A percentile compares a stretch with the other conserved stretches of the same genome.
Conservation (phyloP, 2,797 vertebrate species). For the Chiroxiphia lanceolata region DNA sequence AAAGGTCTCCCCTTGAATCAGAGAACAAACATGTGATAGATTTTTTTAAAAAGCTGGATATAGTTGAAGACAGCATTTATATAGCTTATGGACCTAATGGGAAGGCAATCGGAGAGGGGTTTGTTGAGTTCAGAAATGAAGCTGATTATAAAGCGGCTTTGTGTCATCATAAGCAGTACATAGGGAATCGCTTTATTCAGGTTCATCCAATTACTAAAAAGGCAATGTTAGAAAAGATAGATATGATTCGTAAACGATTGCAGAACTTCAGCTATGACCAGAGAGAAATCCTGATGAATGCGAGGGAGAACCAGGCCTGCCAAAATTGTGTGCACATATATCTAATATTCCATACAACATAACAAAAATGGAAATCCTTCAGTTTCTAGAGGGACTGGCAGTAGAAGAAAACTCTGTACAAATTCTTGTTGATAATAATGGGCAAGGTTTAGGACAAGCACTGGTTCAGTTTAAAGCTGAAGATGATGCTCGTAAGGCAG, state of each 20-base stretch:
- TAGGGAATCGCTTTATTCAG: slow-evolving; percentile 97
- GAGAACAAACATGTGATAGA: slow-evolving; percentile 97
- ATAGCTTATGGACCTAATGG: slow-evolving; percentile 97
- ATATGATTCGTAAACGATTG: slow-evolving; percentile 90
- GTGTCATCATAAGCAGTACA: slow-evolving; percentile 96
- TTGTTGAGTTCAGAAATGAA: slow-evolving; percentile 94
- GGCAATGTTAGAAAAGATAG: slow-evolving; percentile 97
- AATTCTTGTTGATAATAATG: slow-evolving; percentile 90
- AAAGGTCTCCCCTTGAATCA: slow-evolving; percentile 96
- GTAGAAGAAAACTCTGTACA: slow-evolving; percentile 92
- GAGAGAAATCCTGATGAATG: slow-evolving; percentile 84
- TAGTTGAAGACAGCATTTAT: slow-evolving; percentile 96
- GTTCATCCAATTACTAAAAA: slow-evolving; percentile 96
- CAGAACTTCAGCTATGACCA: slow-evolving; percentile 87
- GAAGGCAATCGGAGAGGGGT: slow-evolving; percentile 95
- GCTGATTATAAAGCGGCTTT: slow-evolving; percentile 92
- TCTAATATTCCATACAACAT: slow-evolving; percentile 98
- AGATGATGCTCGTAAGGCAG: slow-evolving; percentile 94
- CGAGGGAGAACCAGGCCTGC: slow-evolving; percentile 75
- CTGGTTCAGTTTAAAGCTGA: slow-evolving; percentile 94
- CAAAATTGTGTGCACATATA: slow-evolving; percentile 90
- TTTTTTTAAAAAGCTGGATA: slow-evolving; percentile 95
- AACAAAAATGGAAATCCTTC: slow-evolving; percentile 92
- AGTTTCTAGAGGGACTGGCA: slow-evolving; percentile 92
- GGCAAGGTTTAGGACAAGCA: slow-evolving; percentile 95